Evolutionary conservation across 2,888 invertebrate species (phyloP), one percentile per base, ranked within the genome.

Genomic region (Tachina lurida): DNA sequence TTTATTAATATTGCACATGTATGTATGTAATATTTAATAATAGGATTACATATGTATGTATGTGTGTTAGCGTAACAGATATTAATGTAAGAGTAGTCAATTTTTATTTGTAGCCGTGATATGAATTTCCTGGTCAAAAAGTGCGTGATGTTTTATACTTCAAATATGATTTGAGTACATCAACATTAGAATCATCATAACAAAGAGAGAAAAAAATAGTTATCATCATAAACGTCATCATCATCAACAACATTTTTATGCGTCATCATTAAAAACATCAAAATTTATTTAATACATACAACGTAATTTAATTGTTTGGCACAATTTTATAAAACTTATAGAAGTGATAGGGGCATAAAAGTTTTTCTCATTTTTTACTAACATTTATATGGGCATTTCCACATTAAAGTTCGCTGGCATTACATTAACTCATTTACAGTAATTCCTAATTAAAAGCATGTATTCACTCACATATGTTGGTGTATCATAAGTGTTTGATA

Each of bases 81-180:
- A 31, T 31, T 31, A 31, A 31, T 65, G 63, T 17, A 63, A 15
- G 0, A 31, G 45, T 45, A 45, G 45, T 45, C 22, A 49, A 31
- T 47, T 22, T 67, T 49, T 67, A 49, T 67, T 67, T 7, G 15
- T 31, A 15, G 19, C 10, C 8, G 31, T 49, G 13, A 4, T 45
- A 45, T 45, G 5, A n/a, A 2, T 31, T 67, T 49, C 31, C 10
- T 67, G 47, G 47, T 31, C 41, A 70, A 67, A 67, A 67, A 67
- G 73, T 80, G 73, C 80, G 74, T 80, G 67, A 47, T 63, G 67
- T 80, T 80, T 54, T 58, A 56, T 80, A 80, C 56, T 80, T 67
- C 39, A 65, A 52, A 49, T 52, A 67, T 67, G 63, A 70, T 43
- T 63, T 43, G 9, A 70, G 47, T 58, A 31, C 22, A 73, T 49